Percentiles rank a stretch among this genome's conserved stretches.
phyloP scores from a whole-genome alignment of 2,888 invertebrate species.

The Dorcus hopei region DNA sequence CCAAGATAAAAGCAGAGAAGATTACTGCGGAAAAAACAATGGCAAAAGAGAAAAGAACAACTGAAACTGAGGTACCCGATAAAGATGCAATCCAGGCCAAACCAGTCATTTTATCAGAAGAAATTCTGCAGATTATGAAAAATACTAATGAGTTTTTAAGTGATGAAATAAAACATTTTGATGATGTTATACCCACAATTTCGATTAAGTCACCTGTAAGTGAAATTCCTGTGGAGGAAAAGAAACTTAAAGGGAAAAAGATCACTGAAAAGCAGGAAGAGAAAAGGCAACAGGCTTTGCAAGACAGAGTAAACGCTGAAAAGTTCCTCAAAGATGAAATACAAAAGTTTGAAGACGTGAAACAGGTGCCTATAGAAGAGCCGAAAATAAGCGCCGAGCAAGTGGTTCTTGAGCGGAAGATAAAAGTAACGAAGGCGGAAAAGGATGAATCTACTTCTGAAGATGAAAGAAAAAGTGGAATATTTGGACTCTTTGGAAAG shows the following conservation, averaged over 20 bases:
- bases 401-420: constrained; percentile 4
- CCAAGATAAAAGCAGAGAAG: background rate
- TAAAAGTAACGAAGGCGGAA: background rate
- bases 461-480: constrained; percentile 30
- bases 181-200: constrained; percentile 2
- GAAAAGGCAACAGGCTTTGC: constrained; percentile 16
- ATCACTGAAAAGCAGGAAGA: background rate
- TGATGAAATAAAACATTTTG: constrained; percentile 9
- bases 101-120: constrained; percentile 5
- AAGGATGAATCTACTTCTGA: background rate
- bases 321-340: constrained; percentile 28
- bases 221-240: background rate
- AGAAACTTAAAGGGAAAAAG: background rate
- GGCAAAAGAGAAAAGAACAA: constrained; percentile 1
- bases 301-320: constrained; percentile 29
- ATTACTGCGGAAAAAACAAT: background rate
- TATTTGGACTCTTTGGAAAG: constrained; percentile 30
- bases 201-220: background rate
- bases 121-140: constrained; percentile 3
- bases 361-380: constrained; percentile 11
- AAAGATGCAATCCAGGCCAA: background rate
- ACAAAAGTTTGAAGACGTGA: constrained; percentile 23
- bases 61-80: background rate
- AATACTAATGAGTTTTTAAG: constrained; percentile 7
- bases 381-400: background rate